Evolutionary conservation across 2,113 vertebrate genomes (phyloP).

Genomic region (Gnathonemus echidnorhynchus): DNA sequence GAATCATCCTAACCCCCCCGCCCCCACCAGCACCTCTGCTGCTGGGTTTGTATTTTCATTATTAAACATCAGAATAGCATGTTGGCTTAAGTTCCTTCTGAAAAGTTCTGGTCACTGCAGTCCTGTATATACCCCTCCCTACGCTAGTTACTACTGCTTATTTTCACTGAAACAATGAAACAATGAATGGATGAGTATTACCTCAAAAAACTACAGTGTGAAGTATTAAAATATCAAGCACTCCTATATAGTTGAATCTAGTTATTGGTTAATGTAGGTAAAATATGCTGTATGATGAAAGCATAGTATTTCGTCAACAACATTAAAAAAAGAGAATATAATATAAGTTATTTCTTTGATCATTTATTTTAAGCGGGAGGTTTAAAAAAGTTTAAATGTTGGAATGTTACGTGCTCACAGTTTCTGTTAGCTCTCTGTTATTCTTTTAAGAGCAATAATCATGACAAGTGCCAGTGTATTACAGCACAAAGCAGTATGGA

Average conservation of each 20-base stretch:
- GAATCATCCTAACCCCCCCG: not conserved
- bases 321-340: not conserved
- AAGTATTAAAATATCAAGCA: not conserved
- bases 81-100: not conserved
- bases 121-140: not conserved
- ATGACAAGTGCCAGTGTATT: not conserved
- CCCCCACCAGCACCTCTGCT: not conserved
- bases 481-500: not conserved
- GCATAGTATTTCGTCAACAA: not conserved
- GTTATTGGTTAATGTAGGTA: not conserved
- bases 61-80: not conserved
- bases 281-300: not conserved
- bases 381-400: not conserved
- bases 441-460: not conserved
- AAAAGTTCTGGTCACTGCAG: not conserved
- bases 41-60: not conserved
- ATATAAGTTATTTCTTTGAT: not conserved
- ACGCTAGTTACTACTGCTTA: not conserved
- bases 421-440: not conserved
- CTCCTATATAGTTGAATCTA: not conserved
- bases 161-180: not conserved
- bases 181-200: not conserved
- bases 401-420: not conserved
- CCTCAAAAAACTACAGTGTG: not conserved
- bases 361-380: not conserved